Base-by-base conservation (phyloP, 2,797 vertebrate genomes). In the Sphaeramia orbicularis region DNA sequence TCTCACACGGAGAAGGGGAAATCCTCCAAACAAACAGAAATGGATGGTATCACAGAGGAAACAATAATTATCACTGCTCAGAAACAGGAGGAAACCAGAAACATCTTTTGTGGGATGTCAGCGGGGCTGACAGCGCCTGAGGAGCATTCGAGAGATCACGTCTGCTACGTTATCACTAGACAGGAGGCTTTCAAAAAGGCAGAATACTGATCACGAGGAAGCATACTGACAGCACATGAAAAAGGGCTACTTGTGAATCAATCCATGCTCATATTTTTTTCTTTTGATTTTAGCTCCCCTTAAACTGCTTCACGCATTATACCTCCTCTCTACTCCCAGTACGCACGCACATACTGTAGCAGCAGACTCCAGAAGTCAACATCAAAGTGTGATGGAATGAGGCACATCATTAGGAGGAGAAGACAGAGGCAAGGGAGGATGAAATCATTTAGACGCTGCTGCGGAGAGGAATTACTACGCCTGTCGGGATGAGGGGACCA, bases 371-470 rank as follows among this genome's bases (percentile, higher is more conserved):
- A 76, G 18, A 76, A 79, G 71, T 89, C 77, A 14, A 91, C 90
- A 92, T 92, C 90, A 93, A 93, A 93, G 90, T 43, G 10, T 55
- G 72, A 80, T 65, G 83, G 76, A 87, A 84, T 49, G 76, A 74
- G 76, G 77, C 78, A 65, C 86, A 89, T 91, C 89, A 87, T 94
- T 92, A 94, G 86, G 68, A 56, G 76, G 57, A 71, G 74, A 83
- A 86, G 71, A 88, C 82, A 63, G 78, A 72, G 76, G 84, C 55
- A 41, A 82, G 65, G 65, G 54, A 76, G 86, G 89, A 84, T 81
- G 86, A 86, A 91, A 91, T 88, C 85, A 82, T 89, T 92, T 87
- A 86, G 84, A 86, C 78, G 75, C 73, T 35, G 50, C 85, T 24
- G 71, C 7, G 65, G 65, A 79, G 81, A 56, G 71, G 85, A 90